Base-by-base conservation (phyloP, 53 echinoderm and acorn worm genomes). In the Hippasteria phrygiana region DNA sequence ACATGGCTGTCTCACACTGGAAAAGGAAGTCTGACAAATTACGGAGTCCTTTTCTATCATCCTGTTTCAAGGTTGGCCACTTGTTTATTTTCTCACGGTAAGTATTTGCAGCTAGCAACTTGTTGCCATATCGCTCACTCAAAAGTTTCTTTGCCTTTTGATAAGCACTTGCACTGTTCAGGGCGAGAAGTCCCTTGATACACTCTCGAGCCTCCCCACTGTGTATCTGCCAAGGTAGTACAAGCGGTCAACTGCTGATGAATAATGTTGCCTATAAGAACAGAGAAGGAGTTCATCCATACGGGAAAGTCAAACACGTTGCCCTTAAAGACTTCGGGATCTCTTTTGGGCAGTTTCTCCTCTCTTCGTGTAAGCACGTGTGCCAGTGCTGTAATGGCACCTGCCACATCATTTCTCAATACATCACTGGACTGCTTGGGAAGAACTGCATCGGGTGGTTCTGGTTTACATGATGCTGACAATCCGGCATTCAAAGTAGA, bases 201-300 rank as follows among this genome's bases (percentile, higher is more conserved):
- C 89, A 53, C 28, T 91, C 86, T 47, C 76, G 89, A 6, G 87
- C 94, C 53, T 62, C 46, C 12, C 94, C 94, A 11, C 80, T 55
- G 86, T 54, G 87, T 92, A 92, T 82, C 62, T 91, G 62, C 88
- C 89, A 0, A 94, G 78, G 31, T 88, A 92, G 87, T 94, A 78
- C 6, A 91, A 62, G 50, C 69, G 71, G 65, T 91, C 92, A 7
- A 24, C 27, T 40, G 87, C 0, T n/a, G 91, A 80, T 47, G 90
- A 40, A 8, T 73, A 27, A 14, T 74, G 56, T n/a, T 83, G 64
- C 54, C 91, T 12, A 91, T 83, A 1, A 93, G 77, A 14, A 71
- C 67, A 1, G 80, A 38, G 18, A 94, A 94, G 1, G 93, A 88
- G 34, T 65, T 74, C 71, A 79, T 73, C 88, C 88, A 91, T 37